phyloP scores from a whole-genome alignment of 2,113 vertebrate genomes.

The Notothenia coriiceps region DNA sequence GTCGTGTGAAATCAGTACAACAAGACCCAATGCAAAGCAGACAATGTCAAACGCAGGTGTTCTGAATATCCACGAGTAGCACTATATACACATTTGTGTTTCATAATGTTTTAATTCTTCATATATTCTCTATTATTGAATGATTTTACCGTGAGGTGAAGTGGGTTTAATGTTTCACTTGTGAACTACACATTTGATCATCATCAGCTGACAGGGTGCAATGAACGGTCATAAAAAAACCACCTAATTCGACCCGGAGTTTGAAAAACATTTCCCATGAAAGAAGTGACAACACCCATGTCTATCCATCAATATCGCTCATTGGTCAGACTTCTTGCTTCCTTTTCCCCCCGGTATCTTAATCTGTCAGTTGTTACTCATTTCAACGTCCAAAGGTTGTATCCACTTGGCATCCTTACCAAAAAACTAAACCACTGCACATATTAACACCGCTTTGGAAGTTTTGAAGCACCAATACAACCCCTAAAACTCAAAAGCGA shows the following conservation, averaged over 20 bases:
- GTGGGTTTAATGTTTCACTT: too few relatives aligned
- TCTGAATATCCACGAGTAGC: too few relatives aligned
- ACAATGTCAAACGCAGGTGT: constrained; percentile 6
- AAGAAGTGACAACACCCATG: neutral
- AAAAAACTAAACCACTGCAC: neutral
- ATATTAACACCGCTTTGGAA: too few relatives aligned
- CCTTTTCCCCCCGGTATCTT: neutral
- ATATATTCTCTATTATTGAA: too few relatives aligned
- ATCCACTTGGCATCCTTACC: neutral
- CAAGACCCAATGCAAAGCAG: constrained; percentile 11
- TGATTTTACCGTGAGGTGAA: too few relatives aligned
- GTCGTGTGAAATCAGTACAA: constrained; percentile 50
- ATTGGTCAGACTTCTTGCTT: constrained; percentile 15
- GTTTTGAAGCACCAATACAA: too few relatives aligned
- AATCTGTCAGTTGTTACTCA: neutral
- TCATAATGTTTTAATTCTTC: too few relatives aligned
- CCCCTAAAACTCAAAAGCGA: too few relatives aligned
- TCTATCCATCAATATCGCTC: neutral
- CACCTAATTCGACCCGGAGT: too few relatives aligned
- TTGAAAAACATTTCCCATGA: too few relatives aligned
- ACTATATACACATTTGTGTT: too few relatives aligned
- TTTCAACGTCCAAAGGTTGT: neutral
- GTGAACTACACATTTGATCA: neutral
- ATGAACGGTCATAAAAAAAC: too few relatives aligned
- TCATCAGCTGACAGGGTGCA: neutral